phyloP scores from a whole-genome alignment of 2,888 invertebrate species.

The Metallyticus violacea region DNA sequence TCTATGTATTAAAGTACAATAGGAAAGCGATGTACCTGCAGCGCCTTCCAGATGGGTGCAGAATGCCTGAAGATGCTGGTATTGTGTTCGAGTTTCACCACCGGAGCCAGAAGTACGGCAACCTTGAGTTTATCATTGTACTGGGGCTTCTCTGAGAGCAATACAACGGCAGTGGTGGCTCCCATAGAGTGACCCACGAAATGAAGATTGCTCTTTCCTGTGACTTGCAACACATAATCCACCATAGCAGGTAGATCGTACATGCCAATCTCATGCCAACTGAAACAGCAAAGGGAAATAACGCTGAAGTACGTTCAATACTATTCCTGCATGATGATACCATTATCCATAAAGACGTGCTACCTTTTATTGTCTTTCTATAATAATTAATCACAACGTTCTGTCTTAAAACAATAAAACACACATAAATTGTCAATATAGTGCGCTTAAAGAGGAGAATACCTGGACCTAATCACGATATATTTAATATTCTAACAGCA shows the following conservation, averaged over 20 bases:
- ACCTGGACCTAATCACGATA: too few relatives aligned
- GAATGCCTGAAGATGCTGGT: conserved; percentile 29
- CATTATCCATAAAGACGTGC: too few relatives aligned
- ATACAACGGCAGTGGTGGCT: conserved; percentile 38
- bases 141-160: conserved; percentile 36
- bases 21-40: conserved; percentile 20
- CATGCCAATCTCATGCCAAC: conserved; percentile 54
- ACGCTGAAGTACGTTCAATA: too few relatives aligned
- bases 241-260: conserved; percentile 55
- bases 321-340: too few relatives aligned
- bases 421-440: too few relatives aligned
- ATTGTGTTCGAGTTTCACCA: conserved; percentile 34
- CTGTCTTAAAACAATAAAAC: too few relatives aligned
- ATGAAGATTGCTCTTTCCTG: conserved; percentile 45
- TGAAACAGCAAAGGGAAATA: too few relatives aligned
- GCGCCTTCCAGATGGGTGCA: conserved; percentile 27
- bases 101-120: conserved; percentile 38
- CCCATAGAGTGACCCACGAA: conserved; percentile 57
- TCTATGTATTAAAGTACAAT: background rate
- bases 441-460: too few relatives aligned
- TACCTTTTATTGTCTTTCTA: too few relatives aligned
- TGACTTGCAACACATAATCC: conserved; percentile 47
- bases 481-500: too few relatives aligned
- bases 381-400: too few relatives aligned
- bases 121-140: conserved; percentile 37